Percentiles rank a stretch among this genome's conserved stretches.
phyloP scores from a whole-genome alignment of 2,113 vertebrate species.

The Falco punctatus region DNA sequence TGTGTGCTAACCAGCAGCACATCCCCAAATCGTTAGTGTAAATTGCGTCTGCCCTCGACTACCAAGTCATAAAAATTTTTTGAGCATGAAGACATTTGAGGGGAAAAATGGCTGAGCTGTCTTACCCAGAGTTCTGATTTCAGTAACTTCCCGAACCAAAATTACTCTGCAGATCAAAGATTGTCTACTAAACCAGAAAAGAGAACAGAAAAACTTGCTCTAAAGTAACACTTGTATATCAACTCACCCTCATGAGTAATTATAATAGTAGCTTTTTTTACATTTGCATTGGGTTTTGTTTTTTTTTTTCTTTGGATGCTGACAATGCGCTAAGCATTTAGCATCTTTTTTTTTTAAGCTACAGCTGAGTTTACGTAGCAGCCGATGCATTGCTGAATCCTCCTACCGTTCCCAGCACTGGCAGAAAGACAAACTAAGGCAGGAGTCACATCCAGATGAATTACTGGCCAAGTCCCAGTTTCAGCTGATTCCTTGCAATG shows the following conservation, averaged over 20 bases:
- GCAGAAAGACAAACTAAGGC: neutral
- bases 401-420: neutral
- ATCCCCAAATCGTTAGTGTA: rapidly evolving
- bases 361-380: neutral
- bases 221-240: neutral
- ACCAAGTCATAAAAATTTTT: neutral
- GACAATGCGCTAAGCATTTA: neutral
- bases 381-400: neutral
- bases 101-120: neutral
- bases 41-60: neutral
- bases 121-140: neutral
- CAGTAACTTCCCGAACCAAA: neutral
- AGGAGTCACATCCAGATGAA: neutral
- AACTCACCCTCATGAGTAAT: neutral
- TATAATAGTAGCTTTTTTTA: neutral
- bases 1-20: neutral
- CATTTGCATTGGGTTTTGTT: neutral
- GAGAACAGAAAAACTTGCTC: neutral
- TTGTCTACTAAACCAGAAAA: neutral
- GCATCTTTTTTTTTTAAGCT: neutral
- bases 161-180: neutral
- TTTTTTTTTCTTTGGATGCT: neutral
- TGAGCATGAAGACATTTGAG: neutral
- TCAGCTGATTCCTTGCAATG: neutral
- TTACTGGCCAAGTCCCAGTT: neutral